phyloP scores from a whole-genome alignment of 2,888 invertebrate genomes.

The Cabera pusaria region DNA sequence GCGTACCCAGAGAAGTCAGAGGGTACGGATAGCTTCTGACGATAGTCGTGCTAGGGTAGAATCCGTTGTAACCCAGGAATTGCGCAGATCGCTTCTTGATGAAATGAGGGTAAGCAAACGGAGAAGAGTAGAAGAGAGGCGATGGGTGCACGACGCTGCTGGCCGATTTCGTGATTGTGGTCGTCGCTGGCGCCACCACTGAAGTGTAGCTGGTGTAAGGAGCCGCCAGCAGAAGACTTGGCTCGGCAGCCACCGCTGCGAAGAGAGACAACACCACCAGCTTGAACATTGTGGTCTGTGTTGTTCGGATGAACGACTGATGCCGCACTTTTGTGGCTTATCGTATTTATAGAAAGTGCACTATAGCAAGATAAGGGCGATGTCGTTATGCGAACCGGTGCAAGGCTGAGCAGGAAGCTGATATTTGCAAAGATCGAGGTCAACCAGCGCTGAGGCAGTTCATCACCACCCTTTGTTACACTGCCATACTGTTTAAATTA shows the following conservation, averaged over 20 bases:
- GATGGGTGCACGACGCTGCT: slow-evolving; percentile 72
- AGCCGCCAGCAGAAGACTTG: slow-evolving; percentile 44
- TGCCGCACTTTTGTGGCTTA: slow-evolving; percentile 39
- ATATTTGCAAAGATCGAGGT: slow-evolving; percentile 66
- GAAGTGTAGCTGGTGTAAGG: slow-evolving; percentile 46
- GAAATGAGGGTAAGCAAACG: slow-evolving; percentile 50
- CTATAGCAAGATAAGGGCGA: slow-evolving; percentile 64
- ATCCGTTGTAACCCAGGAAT: slow-evolving; percentile 25
- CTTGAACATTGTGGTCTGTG: slow-evolving; percentile 77
- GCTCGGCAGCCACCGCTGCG: slow-evolving; percentile 80
- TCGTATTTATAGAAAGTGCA: slow-evolving; percentile 69
- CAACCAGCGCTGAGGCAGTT: slow-evolving; percentile 50
- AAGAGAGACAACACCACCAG: slow-evolving; percentile 84
- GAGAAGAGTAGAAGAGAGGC: slow-evolving; percentile 53
- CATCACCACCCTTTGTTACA: slow-evolving; percentile 48
- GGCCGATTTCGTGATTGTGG: slow-evolving; percentile 62
- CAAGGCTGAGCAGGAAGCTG: slow-evolving; percentile 68
- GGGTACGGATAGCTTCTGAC: slow-evolving; percentile 26
- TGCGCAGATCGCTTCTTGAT: slow-evolving; percentile 52
- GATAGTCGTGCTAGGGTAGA: slow-evolving; percentile 35
- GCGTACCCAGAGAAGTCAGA: slow-evolving; percentile 17
- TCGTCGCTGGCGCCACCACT: slow-evolving; percentile 52
- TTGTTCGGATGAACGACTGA: slow-evolving; percentile 68
- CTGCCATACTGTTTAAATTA: slow-evolving; percentile 16
- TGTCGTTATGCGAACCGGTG: slow-evolving; percentile 70